Evolutionary conservation across 2,113 vertebrate species (phyloP), one percentile per base, ranked within the genome.

Genomic region (Benitochromis conjunctus): DNA sequence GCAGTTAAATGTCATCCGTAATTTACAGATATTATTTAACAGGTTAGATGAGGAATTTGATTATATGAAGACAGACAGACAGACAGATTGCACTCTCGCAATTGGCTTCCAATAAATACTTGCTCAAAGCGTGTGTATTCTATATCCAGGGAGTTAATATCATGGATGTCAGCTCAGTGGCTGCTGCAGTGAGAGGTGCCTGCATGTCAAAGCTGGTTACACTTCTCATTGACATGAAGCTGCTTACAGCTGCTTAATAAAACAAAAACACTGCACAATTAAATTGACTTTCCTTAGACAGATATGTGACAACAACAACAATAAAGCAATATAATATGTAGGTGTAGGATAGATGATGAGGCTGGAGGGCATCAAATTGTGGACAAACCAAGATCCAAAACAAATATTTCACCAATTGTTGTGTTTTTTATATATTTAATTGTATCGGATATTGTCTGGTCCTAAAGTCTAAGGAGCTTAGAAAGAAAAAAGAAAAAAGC

Each of bases 141-240:
- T 83, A 82, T 80, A 80, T 85, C 84, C 83, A 86, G 48, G 51
- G 81, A 79, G 64, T 24, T 76, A 36, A 84, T 76, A 89, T 86
- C 66, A 51, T 31, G 34, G 60, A 80, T 62, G 78, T 60, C n/a
- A 9, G 85, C 69, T 88, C 82, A 79, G 78, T 36, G 66, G 78
- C 55, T 82, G 43, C 69, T 84, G 86, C 53, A 78, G 62, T 48
- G 19, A 89, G 76, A 89, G 38, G 58, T 38, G 54, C 81, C 81
- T 81, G 54, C 79, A 36, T 80, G 88, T 90, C 83, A 86, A 48
- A 86, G 41, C 51, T 76, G 86, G 92, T 91, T 91, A 82, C 53
- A n/a, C 36, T 74, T 74, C 29, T 80, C 76, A 81, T 84, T 69
- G 81, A 85, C 76, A 81, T 79, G 43, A 78, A 85, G 84, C 69